Conservation (phyloP, 2,888 invertebrate genomes). For the Lamellibrachia satsuma region DNA sequence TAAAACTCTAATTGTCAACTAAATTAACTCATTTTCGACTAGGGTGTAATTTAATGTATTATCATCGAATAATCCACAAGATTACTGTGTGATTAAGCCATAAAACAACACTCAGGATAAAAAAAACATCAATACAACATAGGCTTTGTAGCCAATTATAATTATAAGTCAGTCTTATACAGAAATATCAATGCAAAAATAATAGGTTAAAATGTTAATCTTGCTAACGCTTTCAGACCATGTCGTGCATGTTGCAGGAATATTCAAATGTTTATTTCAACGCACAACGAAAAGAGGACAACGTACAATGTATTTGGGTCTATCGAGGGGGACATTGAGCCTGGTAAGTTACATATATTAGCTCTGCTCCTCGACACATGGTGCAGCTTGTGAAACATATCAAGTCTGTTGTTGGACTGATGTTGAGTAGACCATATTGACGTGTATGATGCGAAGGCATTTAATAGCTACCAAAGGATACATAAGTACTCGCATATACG, state of each 20-base stretch:
- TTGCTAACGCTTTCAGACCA: background rate
- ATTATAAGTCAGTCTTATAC: too few species aligned
- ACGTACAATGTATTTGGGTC: conserved; percentile 60
- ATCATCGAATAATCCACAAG: too few species aligned
- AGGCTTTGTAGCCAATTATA: too few species aligned
- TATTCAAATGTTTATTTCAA: conserved; percentile 37
- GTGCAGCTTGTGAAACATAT: too few species aligned
- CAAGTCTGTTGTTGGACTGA: too few species aligned
- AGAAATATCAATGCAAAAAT: too few species aligned
- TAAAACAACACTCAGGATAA: too few species aligned
- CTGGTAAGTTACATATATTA: conserved; percentile 50
- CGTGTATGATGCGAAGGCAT: background rate
- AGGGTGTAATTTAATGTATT: too few species aligned
- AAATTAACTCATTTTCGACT: background rate
- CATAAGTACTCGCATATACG: background rate
- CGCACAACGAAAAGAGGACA: conserved; percentile 30
- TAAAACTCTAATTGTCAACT: background rate
- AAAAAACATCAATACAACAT: too few species aligned
- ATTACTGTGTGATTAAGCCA: background rate
- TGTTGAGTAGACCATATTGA: too few species aligned
- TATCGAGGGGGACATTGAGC: conserved; percentile 54
- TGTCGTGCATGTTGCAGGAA: conserved; percentile 30
- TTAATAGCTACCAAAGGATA: background rate
- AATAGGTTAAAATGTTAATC: background rate
- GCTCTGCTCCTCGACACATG: too few species aligned